A percentile compares a stretch with the other conserved stretches of the same genome.
These are phyloP conservation scores for Amorpha juglandis DNA, from an alignment of 2,888 invertebrate species.

Conservation along the genomic window DNA sequence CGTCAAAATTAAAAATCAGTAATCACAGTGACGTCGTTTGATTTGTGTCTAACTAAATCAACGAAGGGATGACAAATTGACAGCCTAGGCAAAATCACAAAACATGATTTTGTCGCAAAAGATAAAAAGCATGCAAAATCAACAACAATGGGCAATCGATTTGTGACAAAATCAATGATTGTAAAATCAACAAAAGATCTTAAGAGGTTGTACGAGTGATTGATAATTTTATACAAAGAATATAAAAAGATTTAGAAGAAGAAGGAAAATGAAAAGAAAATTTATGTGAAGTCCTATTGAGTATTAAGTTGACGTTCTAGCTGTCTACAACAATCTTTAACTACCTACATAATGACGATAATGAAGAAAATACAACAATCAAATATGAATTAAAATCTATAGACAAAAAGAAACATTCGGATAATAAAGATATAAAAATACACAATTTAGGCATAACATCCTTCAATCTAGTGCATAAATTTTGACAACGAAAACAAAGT, in stretches of 20 bases:
- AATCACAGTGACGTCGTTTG: conserved; percentile 38
- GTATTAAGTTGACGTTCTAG: not conserved
- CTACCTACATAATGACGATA: not conserved
- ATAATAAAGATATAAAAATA: too few relatives aligned
- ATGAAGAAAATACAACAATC: not conserved
- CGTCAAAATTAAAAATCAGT: conserved; percentile 30
- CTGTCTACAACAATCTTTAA: too few relatives aligned
- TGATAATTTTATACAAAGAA: not conserved
- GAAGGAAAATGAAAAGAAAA: too few relatives aligned
- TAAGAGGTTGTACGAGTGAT: not conserved
- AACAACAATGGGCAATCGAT: conserved; percentile 43
- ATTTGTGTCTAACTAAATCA: conserved; percentile 46
- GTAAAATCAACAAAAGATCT: conserved; percentile 37
- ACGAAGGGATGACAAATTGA: conserved; percentile 31
- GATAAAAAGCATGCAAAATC: conserved; percentile 54
- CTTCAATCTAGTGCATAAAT: too few relatives aligned
- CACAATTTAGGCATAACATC: too few relatives aligned
- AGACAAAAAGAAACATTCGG: not conserved
- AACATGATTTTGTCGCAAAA: conserved; percentile 58
- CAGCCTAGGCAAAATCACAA: conserved; percentile 44
- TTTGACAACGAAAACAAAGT: too few relatives aligned
- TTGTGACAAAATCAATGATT: conserved; percentile 63
- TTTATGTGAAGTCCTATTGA: not conserved
- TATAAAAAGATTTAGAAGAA: not conserved
- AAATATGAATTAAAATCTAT: not conserved